phyloP scores from a whole-genome alignment of 2,797 vertebrate species.

The Neosilurus mollespiculum region DNA sequence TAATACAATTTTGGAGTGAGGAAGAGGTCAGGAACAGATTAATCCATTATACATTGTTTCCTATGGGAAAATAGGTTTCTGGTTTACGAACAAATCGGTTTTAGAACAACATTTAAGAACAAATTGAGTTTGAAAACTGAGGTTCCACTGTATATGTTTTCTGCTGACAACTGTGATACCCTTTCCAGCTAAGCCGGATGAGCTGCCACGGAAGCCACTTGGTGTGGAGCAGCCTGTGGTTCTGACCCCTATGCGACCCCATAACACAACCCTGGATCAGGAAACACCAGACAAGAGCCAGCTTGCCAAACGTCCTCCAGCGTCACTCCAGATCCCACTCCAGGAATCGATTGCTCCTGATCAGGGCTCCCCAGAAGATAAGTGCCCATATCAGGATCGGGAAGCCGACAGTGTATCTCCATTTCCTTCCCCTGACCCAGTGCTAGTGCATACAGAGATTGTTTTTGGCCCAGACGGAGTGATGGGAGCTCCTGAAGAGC shows the following conservation, averaged over 20 bases:
- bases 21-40: too few relatives aligned
- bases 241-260: conserved; percentile 55
- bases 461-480: conserved; percentile 43
- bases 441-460: conserved; percentile 59
- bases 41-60: too few relatives aligned
- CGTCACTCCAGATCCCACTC: conserved; percentile 64
- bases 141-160: not conserved
- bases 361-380: conserved; percentile 56
- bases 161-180: not conserved
- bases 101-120: too few relatives aligned
- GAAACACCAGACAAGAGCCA: conserved; percentile 53
- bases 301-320: conserved; percentile 49
- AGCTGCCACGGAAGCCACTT: conserved; percentile 83
- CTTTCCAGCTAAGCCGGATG: conserved; percentile 84
- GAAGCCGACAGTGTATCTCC: conserved; percentile 33
- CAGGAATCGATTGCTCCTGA: conserved; percentile 61
- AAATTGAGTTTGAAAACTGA: too few relatives aligned
- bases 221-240: conserved; percentile 82
- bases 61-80: too few relatives aligned
- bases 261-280: conserved; percentile 19
- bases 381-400: conserved; percentile 50
- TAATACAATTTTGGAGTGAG: too few relatives aligned
- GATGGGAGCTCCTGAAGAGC: conserved; percentile 45
- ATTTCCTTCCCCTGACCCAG: conserved; percentile 59
- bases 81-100: too few relatives aligned